Evolutionary conservation across 1,140 invertebrate genomes (phyloP).

Genomic region (Bombus difficillimus): DNA sequence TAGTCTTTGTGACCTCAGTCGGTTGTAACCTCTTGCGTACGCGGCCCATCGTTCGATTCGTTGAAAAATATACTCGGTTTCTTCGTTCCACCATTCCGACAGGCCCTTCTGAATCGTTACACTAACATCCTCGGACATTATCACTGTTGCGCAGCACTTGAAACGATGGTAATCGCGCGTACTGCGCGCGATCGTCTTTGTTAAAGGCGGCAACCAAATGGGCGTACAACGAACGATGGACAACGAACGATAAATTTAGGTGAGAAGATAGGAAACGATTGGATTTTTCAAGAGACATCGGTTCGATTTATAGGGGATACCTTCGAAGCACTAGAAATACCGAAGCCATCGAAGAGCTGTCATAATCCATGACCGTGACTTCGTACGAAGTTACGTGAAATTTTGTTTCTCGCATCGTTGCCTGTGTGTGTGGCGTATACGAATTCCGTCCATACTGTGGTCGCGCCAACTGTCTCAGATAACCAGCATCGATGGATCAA

Average conservation of each 20-base stretch:
- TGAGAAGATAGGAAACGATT: constrained; percentile 9
- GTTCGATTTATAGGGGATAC: constrained; percentile 61
- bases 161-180: not conserved
- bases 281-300: not conserved
- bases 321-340: constrained; percentile 65
- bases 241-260: not conserved
- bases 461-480: not conserved
- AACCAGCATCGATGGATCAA: not conserved
- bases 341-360: constrained; percentile 62
- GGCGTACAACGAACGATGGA: not conserved
- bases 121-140: constrained; percentile 28
- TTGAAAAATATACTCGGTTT: constrained; percentile 78
- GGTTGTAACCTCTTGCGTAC: constrained; percentile 77
- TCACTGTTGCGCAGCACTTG: not conserved
- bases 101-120: constrained; percentile 66
- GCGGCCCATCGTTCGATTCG: constrained; percentile 78
- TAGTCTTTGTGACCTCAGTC: constrained; percentile 71
- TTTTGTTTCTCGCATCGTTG: constrained; percentile 7
- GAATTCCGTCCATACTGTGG: not conserved
- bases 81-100: constrained; percentile 78
- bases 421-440: not conserved
- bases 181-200: not conserved
- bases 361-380: constrained; percentile 61
- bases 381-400: constrained; percentile 16
- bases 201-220: no score